Evolutionary conservation across 2,888 invertebrate species (phyloP).

Genomic region (Agonopterix heracliana): DNA sequence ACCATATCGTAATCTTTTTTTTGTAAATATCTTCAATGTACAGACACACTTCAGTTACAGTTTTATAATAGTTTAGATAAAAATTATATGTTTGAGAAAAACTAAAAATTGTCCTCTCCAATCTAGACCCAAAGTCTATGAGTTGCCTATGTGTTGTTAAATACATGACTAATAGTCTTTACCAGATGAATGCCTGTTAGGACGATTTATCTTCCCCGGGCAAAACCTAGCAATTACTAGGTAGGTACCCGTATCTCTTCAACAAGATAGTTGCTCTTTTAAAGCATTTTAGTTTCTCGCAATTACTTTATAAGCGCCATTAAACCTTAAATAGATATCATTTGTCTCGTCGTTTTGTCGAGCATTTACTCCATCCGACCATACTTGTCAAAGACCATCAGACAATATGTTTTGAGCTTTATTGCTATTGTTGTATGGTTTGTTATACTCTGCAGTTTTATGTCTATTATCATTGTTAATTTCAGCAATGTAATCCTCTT

Average conservation of each 20-base stretch:
- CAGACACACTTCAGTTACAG: too few relatives aligned
- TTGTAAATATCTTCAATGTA: too few relatives aligned
- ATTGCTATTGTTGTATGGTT: conserved; percentile 21
- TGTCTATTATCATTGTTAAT: conserved; percentile 55
- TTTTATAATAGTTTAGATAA: too few relatives aligned
- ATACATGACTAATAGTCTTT: background rate
- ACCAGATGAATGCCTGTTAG: background rate
- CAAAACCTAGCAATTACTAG: conserved; percentile 4
- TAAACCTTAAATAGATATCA: conserved; percentile 43
- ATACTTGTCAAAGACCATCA: conserved; percentile 21
- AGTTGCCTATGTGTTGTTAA: too few relatives aligned
- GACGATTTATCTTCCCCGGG: conserved; percentile 1
- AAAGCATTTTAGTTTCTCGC: conserved; percentile 13
- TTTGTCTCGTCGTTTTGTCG: conserved; percentile 45
- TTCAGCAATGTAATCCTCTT: conserved; percentile 59
- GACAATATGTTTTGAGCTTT: conserved; percentile 26
- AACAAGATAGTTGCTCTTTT: conserved; percentile 11
- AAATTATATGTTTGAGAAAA: too few relatives aligned
- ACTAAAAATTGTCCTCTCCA: too few relatives aligned
- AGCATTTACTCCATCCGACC: conserved; percentile 43
- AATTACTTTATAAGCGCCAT: conserved; percentile 42
- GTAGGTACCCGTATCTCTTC: background rate
- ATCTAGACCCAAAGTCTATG: too few relatives aligned
- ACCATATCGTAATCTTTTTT: too few relatives aligned
- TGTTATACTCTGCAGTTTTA: conserved; percentile 18